phyloP scores from a whole-genome alignment of 2,888 invertebrate species.

The Allygus modestus region DNA sequence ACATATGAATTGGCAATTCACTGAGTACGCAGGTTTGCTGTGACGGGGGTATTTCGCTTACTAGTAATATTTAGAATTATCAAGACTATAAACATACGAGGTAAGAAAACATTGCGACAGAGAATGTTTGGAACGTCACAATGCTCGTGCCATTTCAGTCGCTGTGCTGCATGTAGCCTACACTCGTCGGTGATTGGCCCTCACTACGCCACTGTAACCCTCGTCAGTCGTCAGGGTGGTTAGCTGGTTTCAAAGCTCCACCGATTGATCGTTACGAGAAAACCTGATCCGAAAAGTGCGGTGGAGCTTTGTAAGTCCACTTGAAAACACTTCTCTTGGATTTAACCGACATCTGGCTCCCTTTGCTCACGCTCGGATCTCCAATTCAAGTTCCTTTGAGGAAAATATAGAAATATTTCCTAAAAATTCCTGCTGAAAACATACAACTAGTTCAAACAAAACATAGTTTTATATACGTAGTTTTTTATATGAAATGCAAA shows the following conservation, averaged over 20 bases:
- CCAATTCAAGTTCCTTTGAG: constrained; percentile 1
- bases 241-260: constrained; percentile 30
- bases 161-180: not conserved
- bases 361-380: not conserved
- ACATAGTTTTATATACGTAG: too few relatives aligned
- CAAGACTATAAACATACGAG: too few relatives aligned
- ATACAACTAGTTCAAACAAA: too few relatives aligned
- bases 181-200: not conserved
- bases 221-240: constrained; percentile 10
- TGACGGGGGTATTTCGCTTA: too few relatives aligned
- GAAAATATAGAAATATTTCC: not conserved
- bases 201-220: not conserved
- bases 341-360: constrained; percentile 45
- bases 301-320: constrained; percentile 52
- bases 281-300: constrained; percentile 52
- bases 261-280: constrained; percentile 38
- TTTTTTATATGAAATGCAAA: too few relatives aligned
- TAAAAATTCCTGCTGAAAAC: too few relatives aligned
- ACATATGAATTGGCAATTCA: too few relatives aligned
- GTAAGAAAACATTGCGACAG: too few relatives aligned
- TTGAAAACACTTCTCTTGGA: constrained; percentile 53
- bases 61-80: too few relatives aligned
- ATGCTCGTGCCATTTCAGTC: too few relatives aligned
- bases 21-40: too few relatives aligned
- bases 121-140: too few relatives aligned